Evolutionary conservation across 2,113 vertebrate genomes (phyloP).

Genomic region (Nibea albiflora): DNA sequence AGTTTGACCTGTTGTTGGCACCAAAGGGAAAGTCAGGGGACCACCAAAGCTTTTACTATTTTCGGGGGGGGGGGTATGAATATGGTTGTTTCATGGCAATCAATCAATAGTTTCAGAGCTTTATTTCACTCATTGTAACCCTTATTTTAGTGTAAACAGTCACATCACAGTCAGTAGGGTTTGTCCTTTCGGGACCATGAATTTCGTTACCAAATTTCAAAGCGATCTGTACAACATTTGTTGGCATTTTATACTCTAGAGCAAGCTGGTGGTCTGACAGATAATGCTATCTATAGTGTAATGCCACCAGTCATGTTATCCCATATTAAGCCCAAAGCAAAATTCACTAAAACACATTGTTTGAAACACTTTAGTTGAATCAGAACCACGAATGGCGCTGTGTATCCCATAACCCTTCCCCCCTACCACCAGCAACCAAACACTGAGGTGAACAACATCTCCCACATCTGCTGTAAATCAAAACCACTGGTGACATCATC

Average conservation of each 20-base stretch:
- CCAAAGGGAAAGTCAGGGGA: background rate
- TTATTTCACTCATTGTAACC: background rate
- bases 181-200: background rate
- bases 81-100: background rate
- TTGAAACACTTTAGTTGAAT: background rate
- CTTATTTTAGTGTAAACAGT: background rate
- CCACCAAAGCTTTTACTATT: background rate
- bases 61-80: background rate
- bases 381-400: background rate
- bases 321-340: constrained; percentile 2
- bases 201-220: background rate
- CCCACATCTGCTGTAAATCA: constrained; percentile 75
- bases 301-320: no score
- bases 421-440: constrained; percentile 1
- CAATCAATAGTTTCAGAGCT: background rate
- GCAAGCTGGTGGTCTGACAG: background rate
- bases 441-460: constrained; percentile 47
- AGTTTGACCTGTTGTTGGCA: background rate
- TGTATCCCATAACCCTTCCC: constrained; percentile 5
- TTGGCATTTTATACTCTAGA: background rate
- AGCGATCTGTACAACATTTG: background rate
- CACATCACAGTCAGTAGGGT: background rate
- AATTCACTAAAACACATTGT: constrained; percentile 4
- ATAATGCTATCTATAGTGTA: background rate
- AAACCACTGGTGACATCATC: constrained; percentile 63